Percentiles rank a stretch among this genome's conserved stretches.
Evolutionary conservation across 2,113 vertebrate genomes (phyloP).

Genomic region (Sinocyclocheilus anophthalmus): DNA sequence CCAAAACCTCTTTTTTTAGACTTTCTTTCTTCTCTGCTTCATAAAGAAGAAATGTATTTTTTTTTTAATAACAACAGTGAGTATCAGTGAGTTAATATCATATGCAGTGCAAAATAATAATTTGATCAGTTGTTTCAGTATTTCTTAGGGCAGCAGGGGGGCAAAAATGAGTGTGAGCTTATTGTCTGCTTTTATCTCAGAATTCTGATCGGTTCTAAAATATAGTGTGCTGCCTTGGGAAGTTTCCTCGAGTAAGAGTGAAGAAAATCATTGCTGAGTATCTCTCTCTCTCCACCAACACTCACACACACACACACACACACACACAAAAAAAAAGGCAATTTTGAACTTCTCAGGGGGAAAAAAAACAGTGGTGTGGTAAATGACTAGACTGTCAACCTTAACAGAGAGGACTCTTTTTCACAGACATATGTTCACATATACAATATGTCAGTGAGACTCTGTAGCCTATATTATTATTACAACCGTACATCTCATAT

Average conservation of each 20-base stretch:
- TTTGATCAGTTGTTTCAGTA: neutral
- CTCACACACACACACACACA: too few relatives aligned
- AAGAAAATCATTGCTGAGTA: neutral
- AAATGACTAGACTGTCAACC: conserved; percentile 7
- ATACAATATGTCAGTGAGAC: neutral
- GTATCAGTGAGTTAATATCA: neutral
- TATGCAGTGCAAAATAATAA: neutral
- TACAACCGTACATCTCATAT: neutral
- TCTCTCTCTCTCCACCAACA: too few relatives aligned
- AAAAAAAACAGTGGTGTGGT: neutral
- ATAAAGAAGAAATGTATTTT: too few relatives aligned
- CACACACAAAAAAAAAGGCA: too few relatives aligned
- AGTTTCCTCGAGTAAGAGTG: neutral
- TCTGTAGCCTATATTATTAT: neutral
- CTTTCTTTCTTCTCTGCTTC: too few relatives aligned
- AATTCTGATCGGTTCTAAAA: neutral
- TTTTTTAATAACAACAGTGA: too few relatives aligned
- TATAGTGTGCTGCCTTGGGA: neutral
- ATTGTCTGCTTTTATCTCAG: neutral
- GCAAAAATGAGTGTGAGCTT: neutral
- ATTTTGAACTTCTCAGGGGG: too few relatives aligned
- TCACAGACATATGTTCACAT: neutral
- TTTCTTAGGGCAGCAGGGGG: neutral
- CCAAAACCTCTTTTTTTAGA: too few relatives aligned
- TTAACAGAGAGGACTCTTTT: neutral